A percentile compares a stretch with the other conserved stretches of the same genome.
These are phyloP conservation scores for Heliothis peltigera DNA, from an alignment of 2,888 invertebrate genomes.

Conservation along the genomic window DNA sequence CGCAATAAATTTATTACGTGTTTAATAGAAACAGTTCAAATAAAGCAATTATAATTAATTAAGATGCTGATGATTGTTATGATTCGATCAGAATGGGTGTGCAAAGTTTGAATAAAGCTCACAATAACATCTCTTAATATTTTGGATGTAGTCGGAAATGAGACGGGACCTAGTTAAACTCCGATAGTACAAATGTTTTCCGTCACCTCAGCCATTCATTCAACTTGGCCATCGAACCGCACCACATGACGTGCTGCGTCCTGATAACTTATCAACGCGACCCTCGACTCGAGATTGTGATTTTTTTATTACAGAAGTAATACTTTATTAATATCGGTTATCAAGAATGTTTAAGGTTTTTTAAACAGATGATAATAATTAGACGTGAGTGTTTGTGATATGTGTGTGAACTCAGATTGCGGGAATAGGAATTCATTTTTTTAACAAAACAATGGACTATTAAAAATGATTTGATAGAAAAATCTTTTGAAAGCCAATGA, in stretches of 20 bases:
- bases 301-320: conserved; percentile 43
- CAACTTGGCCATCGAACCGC: conserved; percentile 67
- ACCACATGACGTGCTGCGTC: conserved; percentile 43
- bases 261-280: conserved; percentile 55
- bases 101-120: not conserved
- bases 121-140: not conserved
- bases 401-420: conserved; percentile 5
- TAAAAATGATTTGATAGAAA: not conserved
- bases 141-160: not conserved
- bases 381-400: conserved; percentile 22
- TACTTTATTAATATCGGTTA: conserved; percentile 41
- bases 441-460: conserved; percentile 3
- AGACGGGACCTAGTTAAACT: conserved; percentile 1
- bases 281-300: conserved; percentile 52
- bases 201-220: conserved; percentile 41
- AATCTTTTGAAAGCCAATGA: conserved; percentile 8
- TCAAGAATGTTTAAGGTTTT: conserved; percentile 16
- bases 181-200: conserved; percentile 16
- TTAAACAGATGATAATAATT: conserved; percentile 18
- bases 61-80: too few species aligned
- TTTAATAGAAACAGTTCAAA: too few species aligned
- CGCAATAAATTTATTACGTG: too few species aligned
- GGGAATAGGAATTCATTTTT: not conserved
- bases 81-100: not conserved
- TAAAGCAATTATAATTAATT: not conserved